Evolutionary conservation across 2,888 invertebrate genomes (phyloP).

Genomic region (Morpho helenor): DNA sequence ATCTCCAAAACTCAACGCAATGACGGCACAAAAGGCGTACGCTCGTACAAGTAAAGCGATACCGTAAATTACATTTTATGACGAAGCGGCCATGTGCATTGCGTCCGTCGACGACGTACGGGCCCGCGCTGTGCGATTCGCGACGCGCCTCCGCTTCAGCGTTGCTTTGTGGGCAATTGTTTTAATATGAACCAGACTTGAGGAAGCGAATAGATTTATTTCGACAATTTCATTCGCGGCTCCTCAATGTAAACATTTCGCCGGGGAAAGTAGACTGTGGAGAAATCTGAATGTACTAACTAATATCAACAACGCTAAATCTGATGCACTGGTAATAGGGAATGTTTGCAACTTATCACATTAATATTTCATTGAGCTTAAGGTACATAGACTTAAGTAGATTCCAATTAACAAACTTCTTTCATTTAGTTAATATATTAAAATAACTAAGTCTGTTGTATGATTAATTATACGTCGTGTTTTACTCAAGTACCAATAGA

Average conservation of each 20-base stretch:
- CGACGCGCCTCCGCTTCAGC: conserved; percentile 25
- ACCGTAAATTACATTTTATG: conserved; percentile 67
- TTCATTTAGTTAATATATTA: too few relatives aligned
- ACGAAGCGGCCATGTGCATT: conserved; percentile 62
- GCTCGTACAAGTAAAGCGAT: conserved; percentile 34
- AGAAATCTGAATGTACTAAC: conserved; percentile 7
- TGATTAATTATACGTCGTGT: too few relatives aligned
- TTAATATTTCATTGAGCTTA: background rate
- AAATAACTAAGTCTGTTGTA: too few relatives aligned
- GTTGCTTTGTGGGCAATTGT: conserved; percentile 30
- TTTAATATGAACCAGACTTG: conserved; percentile 34
- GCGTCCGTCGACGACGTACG: conserved; percentile 47
- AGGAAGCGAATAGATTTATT: conserved; percentile 32
- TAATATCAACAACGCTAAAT: background rate
- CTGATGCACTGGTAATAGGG: background rate
- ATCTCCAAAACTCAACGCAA: conserved; percentile 27
- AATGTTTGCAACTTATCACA: background rate
- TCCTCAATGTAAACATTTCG: conserved; percentile 20
- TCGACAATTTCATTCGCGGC: conserved; percentile 26
- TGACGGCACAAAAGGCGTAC: conserved; percentile 34
- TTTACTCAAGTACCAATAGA: too few relatives aligned
- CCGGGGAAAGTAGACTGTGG: conserved; percentile 15
- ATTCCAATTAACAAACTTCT: too few relatives aligned
- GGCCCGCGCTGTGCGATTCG: conserved; percentile 25
- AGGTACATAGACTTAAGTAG: too few relatives aligned